phyloP scores from a whole-genome alignment of 2,888 invertebrate species.

The Drosophila quinaria region DNA sequence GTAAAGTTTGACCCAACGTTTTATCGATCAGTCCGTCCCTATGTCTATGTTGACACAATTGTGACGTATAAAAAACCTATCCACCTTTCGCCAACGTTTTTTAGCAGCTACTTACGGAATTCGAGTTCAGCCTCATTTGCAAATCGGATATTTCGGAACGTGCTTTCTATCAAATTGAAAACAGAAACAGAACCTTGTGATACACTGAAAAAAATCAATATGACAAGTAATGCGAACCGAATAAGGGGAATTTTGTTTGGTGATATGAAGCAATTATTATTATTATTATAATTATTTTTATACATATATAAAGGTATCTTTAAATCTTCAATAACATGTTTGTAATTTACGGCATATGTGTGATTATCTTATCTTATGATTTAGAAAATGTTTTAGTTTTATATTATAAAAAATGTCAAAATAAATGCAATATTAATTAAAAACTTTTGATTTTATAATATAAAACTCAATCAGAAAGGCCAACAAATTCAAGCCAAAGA shows the following conservation, averaged over 20 bases:
- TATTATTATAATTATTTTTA: conserved; percentile 50
- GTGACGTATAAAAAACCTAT: conserved; percentile 13
- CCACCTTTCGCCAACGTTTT: conserved; percentile 27
- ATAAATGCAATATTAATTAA: conserved; percentile 59
- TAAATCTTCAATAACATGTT: conserved; percentile 39
- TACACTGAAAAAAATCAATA: conserved; percentile 35
- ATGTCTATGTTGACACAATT: conserved; percentile 24
- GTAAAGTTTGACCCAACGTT: conserved; percentile 52
- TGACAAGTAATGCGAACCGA: conserved; percentile 15
- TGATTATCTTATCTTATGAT: conserved; percentile 57
- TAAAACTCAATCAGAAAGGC: conserved; percentile 19
- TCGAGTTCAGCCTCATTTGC: conserved; percentile 23
- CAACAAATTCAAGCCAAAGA: conserved; percentile 34
- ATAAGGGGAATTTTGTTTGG: conserved; percentile 52
- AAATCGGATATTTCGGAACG: conserved; percentile 24
- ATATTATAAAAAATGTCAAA: conserved; percentile 45
- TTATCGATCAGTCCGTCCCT: conserved; percentile 53
- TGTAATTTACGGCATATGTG: conserved; percentile 55
- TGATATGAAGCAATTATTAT: conserved; percentile 79
- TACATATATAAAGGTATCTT: conserved; percentile 16
- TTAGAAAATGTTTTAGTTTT: conserved; percentile 50
- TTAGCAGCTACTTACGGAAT: conserved; percentile 20
- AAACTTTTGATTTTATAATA: conserved; percentile 10
- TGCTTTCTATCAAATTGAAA: conserved; percentile 30
- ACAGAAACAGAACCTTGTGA: conserved; percentile 54